Percentiles rank a stretch among this genome's conserved stretches.
Conservation (phyloP, 2,113 vertebrate species). For the Trochalopteron elliotii region DNA sequence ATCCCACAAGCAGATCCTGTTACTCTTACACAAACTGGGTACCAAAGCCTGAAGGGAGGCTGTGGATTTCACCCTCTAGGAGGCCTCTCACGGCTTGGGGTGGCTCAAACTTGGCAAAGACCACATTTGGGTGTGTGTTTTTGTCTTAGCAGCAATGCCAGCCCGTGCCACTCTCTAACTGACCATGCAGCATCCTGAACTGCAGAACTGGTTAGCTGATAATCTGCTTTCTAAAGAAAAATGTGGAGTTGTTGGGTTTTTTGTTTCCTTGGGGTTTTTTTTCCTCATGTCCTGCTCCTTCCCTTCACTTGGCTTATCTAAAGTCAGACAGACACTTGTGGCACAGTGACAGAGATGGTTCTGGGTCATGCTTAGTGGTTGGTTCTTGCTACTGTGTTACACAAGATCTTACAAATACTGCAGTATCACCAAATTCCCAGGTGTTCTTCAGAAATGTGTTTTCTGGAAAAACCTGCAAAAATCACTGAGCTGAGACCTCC, state of each 20-base stretch:
- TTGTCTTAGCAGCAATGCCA: neutral
- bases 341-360: neutral
- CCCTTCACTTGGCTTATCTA: neutral
- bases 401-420: neutral
- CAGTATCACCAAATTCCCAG: neutral
- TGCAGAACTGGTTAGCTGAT: neutral
- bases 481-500: neutral
- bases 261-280: accelerated
- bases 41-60: neutral
- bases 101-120: neutral
- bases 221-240: neutral
- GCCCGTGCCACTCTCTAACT: neutral
- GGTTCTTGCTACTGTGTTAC: neutral
- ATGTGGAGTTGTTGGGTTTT: accelerated
- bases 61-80: neutral
- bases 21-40: neutral
- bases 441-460: neutral
- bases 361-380: neutral
- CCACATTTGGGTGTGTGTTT: neutral
- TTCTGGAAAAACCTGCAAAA: neutral
- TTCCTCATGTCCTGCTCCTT: neutral
- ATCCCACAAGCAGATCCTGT: neutral
- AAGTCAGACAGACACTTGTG: neutral
- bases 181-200: neutral
- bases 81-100: neutral